Evolutionary conservation across 2,797 vertebrate genomes (phyloP), one percentile per base, ranked within the genome.

Genomic region (Oreochromis grahami): DNA sequence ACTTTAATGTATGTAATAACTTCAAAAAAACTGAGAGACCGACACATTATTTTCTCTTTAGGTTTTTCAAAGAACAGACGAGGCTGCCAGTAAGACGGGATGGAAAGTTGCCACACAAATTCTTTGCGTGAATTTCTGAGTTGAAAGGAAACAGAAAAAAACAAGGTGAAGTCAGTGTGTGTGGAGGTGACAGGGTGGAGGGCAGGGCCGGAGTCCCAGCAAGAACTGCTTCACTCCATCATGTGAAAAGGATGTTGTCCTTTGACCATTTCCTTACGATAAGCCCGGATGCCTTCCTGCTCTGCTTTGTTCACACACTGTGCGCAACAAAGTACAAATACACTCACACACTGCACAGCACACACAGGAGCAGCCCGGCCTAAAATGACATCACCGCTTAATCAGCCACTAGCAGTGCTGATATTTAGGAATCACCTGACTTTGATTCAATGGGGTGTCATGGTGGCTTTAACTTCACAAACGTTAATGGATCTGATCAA

Each of bases 231-330:
- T 81, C 79, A 50, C 78, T 88, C 74, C 7, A 79, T 78, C 79
- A 84, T 81, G 93, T 94, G 90, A 91, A 92, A 82, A 93, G 96
- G 94, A 96, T 95, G 96, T 94, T 96, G 95, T 94, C 86, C 90
- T 91, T 93, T 93, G 89, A 92, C 95, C 93, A 95, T 95, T 96
- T 97, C 96, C 96, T 96, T 80, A 87, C 7, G 95, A 96, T 96
- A 96, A 96, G 94, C 60, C 24, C 50, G 12, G 52, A 94, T 87
- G 93, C 93, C 87, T 96, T 96, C 95, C 95, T 95, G 94, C 92
- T 86, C 83, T 41, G 72, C 76, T 86, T 87, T 81, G 89, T 92
- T 93, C 94, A 92, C 92, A 93, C 84, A 91, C 82, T 72, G 70
- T 52, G 76, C 76, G 79, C 82, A 84, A 48, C 63, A 48, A 38